phyloP scores from a whole-genome alignment of 2,113 vertebrate genomes.

The Nyctereutes procyonoides region DNA sequence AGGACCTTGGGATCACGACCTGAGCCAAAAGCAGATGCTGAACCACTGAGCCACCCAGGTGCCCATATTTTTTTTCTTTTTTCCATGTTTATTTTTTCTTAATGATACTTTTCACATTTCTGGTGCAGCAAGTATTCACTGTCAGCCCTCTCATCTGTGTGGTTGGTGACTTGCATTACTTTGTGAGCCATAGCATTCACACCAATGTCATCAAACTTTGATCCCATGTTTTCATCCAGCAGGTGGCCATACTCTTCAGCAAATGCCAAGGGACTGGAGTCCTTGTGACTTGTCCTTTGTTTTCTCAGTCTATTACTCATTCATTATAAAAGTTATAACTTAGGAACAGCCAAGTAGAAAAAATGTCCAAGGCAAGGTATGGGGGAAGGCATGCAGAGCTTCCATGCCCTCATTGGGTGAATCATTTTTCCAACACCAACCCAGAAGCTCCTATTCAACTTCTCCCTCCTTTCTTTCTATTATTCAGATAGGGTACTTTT shows the following conservation, averaged over 20 bases:
- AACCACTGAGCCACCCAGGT: too few relatives aligned
- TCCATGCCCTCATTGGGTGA: background rate
- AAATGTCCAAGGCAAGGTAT: background rate
- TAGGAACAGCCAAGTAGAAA: background rate
- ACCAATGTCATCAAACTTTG: conserved; percentile 91
- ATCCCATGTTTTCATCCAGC: conserved; percentile 93
- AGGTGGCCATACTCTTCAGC: conserved; percentile 95
- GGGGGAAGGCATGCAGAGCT: background rate
- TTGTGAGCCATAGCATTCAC: conserved; percentile 94
- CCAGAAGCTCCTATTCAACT: background rate
- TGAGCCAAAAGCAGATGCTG: too few relatives aligned
- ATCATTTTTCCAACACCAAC: background rate
- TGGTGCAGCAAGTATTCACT: conserved; percentile 91
- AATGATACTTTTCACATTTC: conserved; percentile 91
- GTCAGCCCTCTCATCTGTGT: conserved; percentile 92
- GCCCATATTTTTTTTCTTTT: too few relatives aligned
- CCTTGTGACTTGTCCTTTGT: conserved; percentile 87
- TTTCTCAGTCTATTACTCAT: background rate
- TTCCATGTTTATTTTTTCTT: conserved; percentile 87
- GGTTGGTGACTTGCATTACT: conserved; percentile 95
- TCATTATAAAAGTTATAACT: background rate
- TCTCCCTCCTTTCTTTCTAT: background rate
- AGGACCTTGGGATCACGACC: too few relatives aligned
- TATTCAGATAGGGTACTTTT: background rate
- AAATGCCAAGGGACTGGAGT: conserved; percentile 87